These are phyloP conservation scores for Drosophila biarmipes DNA, from an alignment of 1,140 invertebrate species.

Conservation along the genomic window DNA sequence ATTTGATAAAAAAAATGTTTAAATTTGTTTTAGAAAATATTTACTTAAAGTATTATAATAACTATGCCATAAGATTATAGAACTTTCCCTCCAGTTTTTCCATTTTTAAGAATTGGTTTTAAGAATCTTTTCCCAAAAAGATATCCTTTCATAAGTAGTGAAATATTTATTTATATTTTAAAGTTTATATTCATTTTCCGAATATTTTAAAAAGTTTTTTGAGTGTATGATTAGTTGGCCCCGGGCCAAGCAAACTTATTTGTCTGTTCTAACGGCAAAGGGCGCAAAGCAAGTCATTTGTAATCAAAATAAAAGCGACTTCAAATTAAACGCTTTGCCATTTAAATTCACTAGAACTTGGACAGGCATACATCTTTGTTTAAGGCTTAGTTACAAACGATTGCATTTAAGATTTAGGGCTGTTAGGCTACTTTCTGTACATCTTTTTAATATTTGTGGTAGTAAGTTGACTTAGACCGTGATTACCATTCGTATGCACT, in stretches of 20 bases:
- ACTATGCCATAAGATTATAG: too few species aligned
- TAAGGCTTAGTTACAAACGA: slow-evolving; percentile 1
- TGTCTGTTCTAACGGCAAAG: slow-evolving; percentile 24
- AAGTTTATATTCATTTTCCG: neutral
- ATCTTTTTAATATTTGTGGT: neutral
- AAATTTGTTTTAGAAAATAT: too few species aligned
- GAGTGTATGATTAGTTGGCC: slow-evolving; percentile 46
- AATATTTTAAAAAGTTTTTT: neutral
- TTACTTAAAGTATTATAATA: too few species aligned
- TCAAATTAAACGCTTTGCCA: slow-evolving; percentile 24
- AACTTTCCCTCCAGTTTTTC: too few species aligned
- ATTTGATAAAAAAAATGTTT: too few species aligned
- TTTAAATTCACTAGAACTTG: slow-evolving; percentile 1
- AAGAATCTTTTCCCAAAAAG: too few species aligned
- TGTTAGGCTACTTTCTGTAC: slow-evolving; percentile 5
- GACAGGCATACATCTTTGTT: slow-evolving; percentile 2
- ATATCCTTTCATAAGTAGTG: neutral
- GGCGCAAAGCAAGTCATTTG: slow-evolving; percentile 25
- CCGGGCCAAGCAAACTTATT: slow-evolving; percentile 58
- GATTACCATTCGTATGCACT: slow-evolving; percentile 34
- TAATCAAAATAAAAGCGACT: slow-evolving; percentile 50
- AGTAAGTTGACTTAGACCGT: neutral
- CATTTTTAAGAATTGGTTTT: too few species aligned
- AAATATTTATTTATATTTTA: neutral
- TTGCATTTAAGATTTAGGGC: neutral